Evolutionary conservation across 1,140 invertebrate species (phyloP), one percentile per base, ranked within the genome.

Genomic region (Agrypnia vestita): DNA sequence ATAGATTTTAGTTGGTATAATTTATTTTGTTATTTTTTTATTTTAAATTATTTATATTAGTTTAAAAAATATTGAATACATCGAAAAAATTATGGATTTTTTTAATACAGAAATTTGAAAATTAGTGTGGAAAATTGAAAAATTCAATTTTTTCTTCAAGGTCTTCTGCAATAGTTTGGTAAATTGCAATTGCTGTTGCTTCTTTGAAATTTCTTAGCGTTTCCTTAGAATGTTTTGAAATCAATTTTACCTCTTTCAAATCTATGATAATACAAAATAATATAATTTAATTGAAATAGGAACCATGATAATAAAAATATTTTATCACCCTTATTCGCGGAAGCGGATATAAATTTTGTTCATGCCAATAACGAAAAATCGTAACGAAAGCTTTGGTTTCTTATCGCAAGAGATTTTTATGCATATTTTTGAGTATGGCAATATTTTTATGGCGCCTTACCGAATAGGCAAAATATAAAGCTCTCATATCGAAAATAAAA

Each of bases 381-480:
- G 71, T 74, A 74, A 43, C 71, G 62, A 69, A 55, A 47, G 49
- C 76, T 61, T 71, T 21, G 44, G 21, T 35, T 9, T 71, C 76
- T 71, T 78, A 78, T 78, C 76, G 76, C 64, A 19, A 72, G 44
- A 46, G 35, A 25, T 47, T 78, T 78, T 67, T 72, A 78, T 71
- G 76, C 59, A 78, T 78, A 78, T 78, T 78, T 76, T 71, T 64
- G 67, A 77, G 61, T 56, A 69, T 25, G 53, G 51, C 76, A 25
- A 78, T 71, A 78, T 71, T 78, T 78, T 78, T 78, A 71, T 56
- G 62, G 67, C 43, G 53, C 17, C 49, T 59, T 19, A 78, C 49
- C 19, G 67, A 56, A 78, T 78, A 71, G 61, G 61, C 25, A 71
- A 78, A 71, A 71, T 78, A 71, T 44, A 56, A 74, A 15, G 10